Base-by-base conservation (phyloP, 2,888 invertebrate species). In the Drosophila diplacantha region DNA sequence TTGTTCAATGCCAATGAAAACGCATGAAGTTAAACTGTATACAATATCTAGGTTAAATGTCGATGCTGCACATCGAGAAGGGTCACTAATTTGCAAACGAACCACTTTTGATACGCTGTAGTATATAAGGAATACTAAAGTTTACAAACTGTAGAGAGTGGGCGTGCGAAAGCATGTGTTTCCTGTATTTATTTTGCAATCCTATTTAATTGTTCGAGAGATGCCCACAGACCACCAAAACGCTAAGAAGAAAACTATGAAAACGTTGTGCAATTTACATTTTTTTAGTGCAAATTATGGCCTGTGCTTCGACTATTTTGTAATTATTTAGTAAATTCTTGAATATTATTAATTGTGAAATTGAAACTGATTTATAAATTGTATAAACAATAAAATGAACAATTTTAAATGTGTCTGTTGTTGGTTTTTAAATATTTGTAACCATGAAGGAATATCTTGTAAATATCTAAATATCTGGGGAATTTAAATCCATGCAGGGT, bases 301-400 rank as follows among this genome's bases (percentile, higher is more conserved):
- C 64, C 69, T 75, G 74, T 70, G 71, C 76, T 73, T 69, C 67
- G 58, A 54, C 69, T 69, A 60, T 38, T 57, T 54, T 62, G 60
- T 60, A 71, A 74, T 70, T 72, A 77, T 83, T 81, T 83, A 83
- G 84, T 69, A 46, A 83, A 83, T 73, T 77, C 63, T 59, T 74
- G 72, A 75, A 69, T 72, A 69, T 50, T 59, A 57, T 56, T 75
- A 66, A 70, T 60, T 70, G 70, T 77, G 54, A 80, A 81, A 51
- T 70, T 44, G 26, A 74, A 79, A 65, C 66, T 69, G 38, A 71
- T 74, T 73, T 64, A 58, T 57, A 81, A 64, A 75, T 52, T 66
- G 56, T 81, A 67, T 67, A 82, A 73, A 74, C 61, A 81, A 83
- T 76, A 74, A 80, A 79, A 61, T 47, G 38, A 62, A 78, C 24